Evolutionary conservation across 2,888 invertebrate species (phyloP).

Genomic region (Tachina lurida): DNA sequence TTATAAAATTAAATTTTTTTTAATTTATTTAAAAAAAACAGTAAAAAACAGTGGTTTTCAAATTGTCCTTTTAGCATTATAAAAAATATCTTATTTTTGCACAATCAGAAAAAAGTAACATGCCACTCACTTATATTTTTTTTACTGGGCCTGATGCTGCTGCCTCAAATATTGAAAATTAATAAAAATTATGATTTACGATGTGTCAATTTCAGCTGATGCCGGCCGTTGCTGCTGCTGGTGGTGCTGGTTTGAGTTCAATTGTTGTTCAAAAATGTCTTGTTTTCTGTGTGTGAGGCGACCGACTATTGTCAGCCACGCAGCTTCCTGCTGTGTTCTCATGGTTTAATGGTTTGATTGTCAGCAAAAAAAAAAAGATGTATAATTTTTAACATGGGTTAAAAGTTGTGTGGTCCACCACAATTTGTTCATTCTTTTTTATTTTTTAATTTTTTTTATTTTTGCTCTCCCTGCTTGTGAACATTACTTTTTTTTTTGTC

Average conservation of each 20-base stretch:
- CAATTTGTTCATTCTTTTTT: constrained; percentile 60
- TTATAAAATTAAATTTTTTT: constrained; percentile 10
- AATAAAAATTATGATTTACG: constrained; percentile 75
- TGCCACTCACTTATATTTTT: not conserved
- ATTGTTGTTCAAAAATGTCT: constrained; percentile 16
- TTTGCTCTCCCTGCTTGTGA: not conserved
- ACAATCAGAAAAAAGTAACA: not conserved
- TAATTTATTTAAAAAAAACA: not conserved
- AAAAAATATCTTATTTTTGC: not conserved
- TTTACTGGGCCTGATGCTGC: constrained; percentile 18
- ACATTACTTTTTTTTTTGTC: constrained; percentile 12
- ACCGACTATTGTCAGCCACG: constrained; percentile 44
- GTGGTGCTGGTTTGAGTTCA: constrained; percentile 21
- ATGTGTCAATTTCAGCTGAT: constrained; percentile 75
- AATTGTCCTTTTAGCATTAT: not conserved
- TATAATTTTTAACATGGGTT: constrained; percentile 36
- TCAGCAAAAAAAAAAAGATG: not conserved
- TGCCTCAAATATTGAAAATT: constrained; percentile 73
- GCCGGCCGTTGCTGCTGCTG: constrained; percentile 65
- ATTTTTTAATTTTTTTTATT: no score
- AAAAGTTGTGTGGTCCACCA: constrained; percentile 67
- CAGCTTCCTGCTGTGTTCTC: constrained; percentile 62
- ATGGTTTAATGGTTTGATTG: constrained; percentile 38
- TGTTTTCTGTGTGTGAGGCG: constrained; percentile 16
- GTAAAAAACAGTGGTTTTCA: constrained; percentile 6